Conservation (phyloP, 2,797 vertebrate species). For the Thamnophis elegans region DNA sequence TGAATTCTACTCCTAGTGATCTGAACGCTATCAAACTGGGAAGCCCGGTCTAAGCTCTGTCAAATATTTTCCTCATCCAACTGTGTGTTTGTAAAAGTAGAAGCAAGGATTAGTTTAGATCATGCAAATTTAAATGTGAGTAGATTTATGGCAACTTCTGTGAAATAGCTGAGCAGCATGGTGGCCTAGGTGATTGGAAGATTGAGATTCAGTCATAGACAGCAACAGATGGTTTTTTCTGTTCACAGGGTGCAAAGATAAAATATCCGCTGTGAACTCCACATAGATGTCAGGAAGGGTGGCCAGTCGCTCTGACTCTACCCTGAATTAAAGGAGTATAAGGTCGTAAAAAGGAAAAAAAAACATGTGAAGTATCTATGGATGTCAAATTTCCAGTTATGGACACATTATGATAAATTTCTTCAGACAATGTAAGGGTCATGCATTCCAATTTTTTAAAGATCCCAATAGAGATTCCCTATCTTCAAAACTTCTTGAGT, state of each 20-base stretch:
- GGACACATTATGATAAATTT: not conserved
- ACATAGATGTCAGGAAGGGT: not conserved
- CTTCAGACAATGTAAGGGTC: not conserved
- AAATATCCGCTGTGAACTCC: not conserved
- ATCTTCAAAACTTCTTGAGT: not conserved
- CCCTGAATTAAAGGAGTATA: not conserved
- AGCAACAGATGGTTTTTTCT: not conserved
- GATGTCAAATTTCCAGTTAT: not conserved
- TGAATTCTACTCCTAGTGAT: not conserved
- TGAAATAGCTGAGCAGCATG: not conserved
- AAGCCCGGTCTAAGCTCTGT: not conserved
- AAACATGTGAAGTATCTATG: not conserved
- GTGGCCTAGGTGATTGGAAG: not conserved
- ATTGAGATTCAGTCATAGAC: not conserved
- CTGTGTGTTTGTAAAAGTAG: not conserved
- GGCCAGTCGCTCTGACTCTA: not conserved
- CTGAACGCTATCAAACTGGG: not conserved
- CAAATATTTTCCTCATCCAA: not conserved
- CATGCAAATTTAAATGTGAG: not conserved
- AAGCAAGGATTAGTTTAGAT: not conserved
- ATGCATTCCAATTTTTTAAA: not conserved
- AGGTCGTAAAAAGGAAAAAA: not conserved
- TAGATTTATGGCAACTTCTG: not conserved
- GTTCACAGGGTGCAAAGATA: not conserved
- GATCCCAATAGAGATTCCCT: not conserved